Evolutionary conservation across 2,797 vertebrate species (phyloP), one percentile per base, ranked within the genome.

Genomic region (Gallinago stenura): DNA sequence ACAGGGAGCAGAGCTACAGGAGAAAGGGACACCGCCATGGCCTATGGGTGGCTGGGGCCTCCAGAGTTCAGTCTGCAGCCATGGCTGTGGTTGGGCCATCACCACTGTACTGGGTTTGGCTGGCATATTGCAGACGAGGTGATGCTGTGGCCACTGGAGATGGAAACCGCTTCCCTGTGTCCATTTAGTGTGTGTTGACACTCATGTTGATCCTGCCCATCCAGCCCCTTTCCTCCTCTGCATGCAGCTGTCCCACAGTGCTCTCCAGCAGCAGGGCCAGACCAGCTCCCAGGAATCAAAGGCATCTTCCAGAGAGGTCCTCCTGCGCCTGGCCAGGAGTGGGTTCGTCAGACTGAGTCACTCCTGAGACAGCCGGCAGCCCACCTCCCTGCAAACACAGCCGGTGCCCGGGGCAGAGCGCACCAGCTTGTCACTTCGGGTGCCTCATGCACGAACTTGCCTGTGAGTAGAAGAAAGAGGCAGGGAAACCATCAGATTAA

Each of bases 381-480:
- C 45, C 33, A 18, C 21, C 62, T 69, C 56, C 35, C 61, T 80
- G 45, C 41, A 76, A 65, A 71, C 68, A 70, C 61, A 89, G 50
- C 11, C 7, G 2, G 10, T 16, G 68, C 16, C 7, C 4, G 6
- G 25, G 46, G 37, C 51, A 85, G 62, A 78, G 51, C 4, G 0
- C 4, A 8, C 17, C 0, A 0, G 31, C 39, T 66, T 12, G 2
- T 53, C 46, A 14, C 24, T 51, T 41, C 2, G 0, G 35, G 41
- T 71, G 48, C 37, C 41, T 64, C 78, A 54, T 2, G 12, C 37
- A 58, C 3, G 0, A 60, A 54, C 26, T 39, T 46, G 46, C 31
- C 58, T 46, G 39, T 48, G 46, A 62, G 51, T 6, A 56, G 51
- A 64, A 75, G 56, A 87, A 80, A 84, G 45, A 90, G 15, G 22